Conservation (phyloP, 2,113 vertebrate species). For the Muntiacus muntjak region DNA sequence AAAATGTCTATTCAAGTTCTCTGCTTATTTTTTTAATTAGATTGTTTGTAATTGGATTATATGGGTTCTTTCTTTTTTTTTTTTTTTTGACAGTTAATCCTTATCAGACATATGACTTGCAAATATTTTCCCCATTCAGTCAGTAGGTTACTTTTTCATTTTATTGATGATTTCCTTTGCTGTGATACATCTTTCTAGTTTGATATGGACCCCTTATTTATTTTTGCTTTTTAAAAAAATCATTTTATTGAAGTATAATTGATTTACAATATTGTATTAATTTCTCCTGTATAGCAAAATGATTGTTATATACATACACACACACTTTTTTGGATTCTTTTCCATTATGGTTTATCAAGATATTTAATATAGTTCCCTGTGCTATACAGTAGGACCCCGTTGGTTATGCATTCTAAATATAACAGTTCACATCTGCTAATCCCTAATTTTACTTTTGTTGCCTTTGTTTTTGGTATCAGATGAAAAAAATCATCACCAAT, state of each 20-base stretch:
- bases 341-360: neutral
- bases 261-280: neutral
- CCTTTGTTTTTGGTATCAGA: neutral
- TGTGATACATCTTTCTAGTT: neutral
- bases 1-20: neutral
- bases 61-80: neutral
- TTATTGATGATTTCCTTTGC: neutral
- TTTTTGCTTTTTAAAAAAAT: neutral
- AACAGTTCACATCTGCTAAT: neutral
- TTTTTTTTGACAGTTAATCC: neutral
- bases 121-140: neutral
- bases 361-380: neutral
- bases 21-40: neutral
- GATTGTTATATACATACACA: neutral
- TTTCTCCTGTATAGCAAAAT: neutral
- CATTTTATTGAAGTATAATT: neutral
- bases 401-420: neutral
- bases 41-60: neutral
- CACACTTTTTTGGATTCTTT: neutral
- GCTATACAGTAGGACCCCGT: neutral
- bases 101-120: neutral
- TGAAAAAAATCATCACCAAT: neutral
- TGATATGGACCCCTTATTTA: neutral
- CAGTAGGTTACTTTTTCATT: neutral
- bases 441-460: neutral